Base-by-base conservation (phyloP, 2,888 invertebrate genomes). In the Erebia ligea region DNA sequence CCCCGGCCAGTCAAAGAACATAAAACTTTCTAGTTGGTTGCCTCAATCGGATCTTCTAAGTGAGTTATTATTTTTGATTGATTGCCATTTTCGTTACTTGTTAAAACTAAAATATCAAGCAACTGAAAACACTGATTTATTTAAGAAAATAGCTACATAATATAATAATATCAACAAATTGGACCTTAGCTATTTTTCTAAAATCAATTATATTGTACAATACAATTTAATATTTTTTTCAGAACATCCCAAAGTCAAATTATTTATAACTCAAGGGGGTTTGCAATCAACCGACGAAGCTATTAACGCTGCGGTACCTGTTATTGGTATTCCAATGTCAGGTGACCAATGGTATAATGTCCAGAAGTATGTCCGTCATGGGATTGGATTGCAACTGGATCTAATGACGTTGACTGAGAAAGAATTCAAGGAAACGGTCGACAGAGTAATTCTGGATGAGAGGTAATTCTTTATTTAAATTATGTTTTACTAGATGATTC, bases 271-370 rank as follows among this genome's bases (percentile, higher is more conserved):
- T 1, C 91, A 92, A 82, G 90, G 87, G 34, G 92, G 92, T 13
- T 71, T 90, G 0, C 90, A 91, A 72, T 91, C 92, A 0, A 82
- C 88, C 0, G 88, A 91, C 62, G 92, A 92, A 78, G 84, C 90
- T 0, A 86, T 93, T 19, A 74, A 76, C 45, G 86, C 86, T 8
- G 84, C 84, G 19, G 87, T 89, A 0, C 91, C 92, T 1, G 68
- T 92, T 2, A 77, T 91, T 50, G 90, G 84, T 9, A 78, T 92
- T n/a, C 90, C 91, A 2, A 86, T 90, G 77, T 74, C 86, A 17
- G 84, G 80, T 0, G 93, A 93, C 73, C 91, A 92, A 72, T 86
- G 82, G 76, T 83, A 78, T 11, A 90, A 91, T 71, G 83, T 82
- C 0, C 84, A 82, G 75, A 83, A 79, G 76, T 85, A 82, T 69